Base-by-base conservation (phyloP, 2,888 invertebrate genomes). In the Eristalis intricaria region DNA sequence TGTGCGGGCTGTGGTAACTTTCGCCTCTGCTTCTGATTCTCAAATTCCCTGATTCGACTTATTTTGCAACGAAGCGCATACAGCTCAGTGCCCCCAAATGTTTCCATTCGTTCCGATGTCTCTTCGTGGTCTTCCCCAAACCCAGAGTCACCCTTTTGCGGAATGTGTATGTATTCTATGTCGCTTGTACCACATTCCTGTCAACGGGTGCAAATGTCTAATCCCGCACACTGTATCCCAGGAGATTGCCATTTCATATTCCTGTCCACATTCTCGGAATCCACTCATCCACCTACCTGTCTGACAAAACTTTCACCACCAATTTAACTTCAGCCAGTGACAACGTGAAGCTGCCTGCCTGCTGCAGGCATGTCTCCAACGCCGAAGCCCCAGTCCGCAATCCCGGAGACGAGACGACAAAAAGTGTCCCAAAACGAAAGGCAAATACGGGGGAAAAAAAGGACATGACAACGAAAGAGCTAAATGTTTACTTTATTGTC, bases 401-500 rank as follows among this genome's bases (percentile, higher is more conserved):
- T 19, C 8, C 38, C 11, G 13, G 38, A 13, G 38, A 38, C 13
- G 38, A 10, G 13, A 13, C 35, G 4, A 8, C 7, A 19, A 50
- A 50, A 50, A 19, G 50, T 19, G 50, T 19, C 50, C 50, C 50
- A 7, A 26, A 40, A 13, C 13, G 13, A 64, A 58, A 23, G 26
- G 19, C 15, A 23, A 35, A 19, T 35, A 35, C 43, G 32, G 7
- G 32, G 7, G 4, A 32, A 11, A 68, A 58, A 60, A 29, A 26
- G 26, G 76, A 77, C 70, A 76, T 71, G 76, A 76, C 71, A 84
- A 61, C 56, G 63, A 80, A 80, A 71, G 70, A 80, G 84, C 56
- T 80, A 84, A 84, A 79, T 70, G 71, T 81, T 82, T 86, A 77
- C 76, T 74, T 75, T 82, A 77, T 82, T 70, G 74, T 74, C 85